Evolutionary conservation across 2,888 invertebrate species (phyloP), one percentile per base, ranked within the genome.

Genomic region (Lasioglossum lativentre): DNA sequence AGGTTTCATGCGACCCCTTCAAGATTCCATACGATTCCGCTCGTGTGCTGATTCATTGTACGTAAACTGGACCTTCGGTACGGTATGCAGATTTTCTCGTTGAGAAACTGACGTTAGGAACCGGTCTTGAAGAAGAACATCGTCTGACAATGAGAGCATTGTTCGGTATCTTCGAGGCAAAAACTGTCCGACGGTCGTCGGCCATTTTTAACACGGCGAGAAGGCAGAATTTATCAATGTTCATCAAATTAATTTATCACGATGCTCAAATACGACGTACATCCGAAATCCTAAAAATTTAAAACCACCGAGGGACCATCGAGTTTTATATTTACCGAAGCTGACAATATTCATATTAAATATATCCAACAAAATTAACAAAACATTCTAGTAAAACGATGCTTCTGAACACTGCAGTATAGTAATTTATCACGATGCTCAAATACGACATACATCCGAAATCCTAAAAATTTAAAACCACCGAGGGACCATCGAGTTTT

Each of bases 1-100:
- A 90, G 88, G 79, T 89, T 87, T 88, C 91, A 88, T 88, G 86
- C 90, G 87, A 88, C 87, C 87, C 90, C 88, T 86, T 88, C 88
- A 87, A 85, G 88, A 87, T 86, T 86, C 83, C 86, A 82, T 80
- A 76, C 78, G 71, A 63, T 83, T 78, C 85, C 85, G 83, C 83
- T 63, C 78, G 83, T 82, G 78, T 78, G 74, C 38, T 40, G 68
- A 75, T 81, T 80, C 88, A 52, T 87, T 79, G 72, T 63, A 78
- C 56, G 63, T 71, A 42, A 86, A 77, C 82, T 83, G 88, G 83
- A 90, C 86, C 75, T 56, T 85, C 63, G 63, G 4, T 8, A 23
- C 0, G 52, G 12, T 38, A 38, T 52, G 56, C 27, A 66, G 14
- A 42, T 40, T 78, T 23, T 42, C 45, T 38, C 34, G n/a, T 16